These are phyloP conservation scores for Recurvirostra avosetta DNA, from an alignment of 2,113 vertebrate species.

Conservation along the genomic window DNA sequence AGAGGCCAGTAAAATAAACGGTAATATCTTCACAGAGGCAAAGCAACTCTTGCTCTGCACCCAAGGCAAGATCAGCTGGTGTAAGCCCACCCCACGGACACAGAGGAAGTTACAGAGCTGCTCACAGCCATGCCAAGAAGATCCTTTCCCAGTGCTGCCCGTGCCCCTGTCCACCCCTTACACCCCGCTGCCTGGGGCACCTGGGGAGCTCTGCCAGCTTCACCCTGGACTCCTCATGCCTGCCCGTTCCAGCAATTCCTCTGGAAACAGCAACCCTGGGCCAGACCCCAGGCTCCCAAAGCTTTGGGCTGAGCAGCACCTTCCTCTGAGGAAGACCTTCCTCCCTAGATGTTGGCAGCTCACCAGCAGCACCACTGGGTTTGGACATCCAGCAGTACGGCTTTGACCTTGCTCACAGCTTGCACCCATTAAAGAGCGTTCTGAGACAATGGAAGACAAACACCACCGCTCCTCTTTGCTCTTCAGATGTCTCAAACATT, in stretches of 20 bases:
- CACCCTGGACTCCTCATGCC: neutral
- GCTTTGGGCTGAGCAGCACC: neutral
- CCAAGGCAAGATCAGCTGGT: rapidly evolving
- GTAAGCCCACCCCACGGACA: neutral
- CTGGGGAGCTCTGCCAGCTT: neutral
- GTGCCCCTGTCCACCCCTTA: neutral
- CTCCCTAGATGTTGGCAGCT: neutral
- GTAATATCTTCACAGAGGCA: neutral
- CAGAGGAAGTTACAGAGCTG: neutral
- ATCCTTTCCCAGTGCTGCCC: neutral
- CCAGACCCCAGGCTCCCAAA: no score
- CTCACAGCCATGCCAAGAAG: neutral
- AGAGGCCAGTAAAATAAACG: neutral
- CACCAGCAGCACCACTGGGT: neutral
- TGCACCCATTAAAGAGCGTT: neutral
- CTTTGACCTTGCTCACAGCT: neutral
- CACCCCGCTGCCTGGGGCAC: neutral
- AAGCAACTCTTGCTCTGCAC: neutral
- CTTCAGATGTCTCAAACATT: neutral
- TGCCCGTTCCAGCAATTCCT: neutral
- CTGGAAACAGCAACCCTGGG: neutral
- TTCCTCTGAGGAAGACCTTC: neutral
- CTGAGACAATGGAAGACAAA: neutral
- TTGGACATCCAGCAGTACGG: neutral
- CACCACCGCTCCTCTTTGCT: neutral